Base-by-base conservation (phyloP, 1,140 invertebrate genomes). In the Drosophila albomicans region DNA sequence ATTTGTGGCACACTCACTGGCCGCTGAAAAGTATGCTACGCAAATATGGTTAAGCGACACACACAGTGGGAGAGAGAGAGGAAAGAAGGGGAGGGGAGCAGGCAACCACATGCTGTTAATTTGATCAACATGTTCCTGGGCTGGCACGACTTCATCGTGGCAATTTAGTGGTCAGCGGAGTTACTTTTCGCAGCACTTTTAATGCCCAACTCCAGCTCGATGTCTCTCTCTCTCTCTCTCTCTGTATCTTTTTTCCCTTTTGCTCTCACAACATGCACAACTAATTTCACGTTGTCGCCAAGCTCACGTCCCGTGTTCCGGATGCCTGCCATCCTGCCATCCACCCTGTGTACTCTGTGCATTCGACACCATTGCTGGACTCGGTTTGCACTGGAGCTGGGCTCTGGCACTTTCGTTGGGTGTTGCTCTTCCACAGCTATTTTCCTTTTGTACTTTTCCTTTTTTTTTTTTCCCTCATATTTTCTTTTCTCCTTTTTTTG, bases 211-310 rank as follows among this genome's bases (percentile, higher is more conserved):
- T 30, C 20, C n/a, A 0, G 20, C 35, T 64, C 57, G 16, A n/a
- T 2, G 38, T 28, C 41, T 1, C 10, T 25, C 73, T 88, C 66
- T 20, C 20, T 20, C 20, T 20, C 1, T 20, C 3, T 20, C 20
- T 20, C 16, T 20, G 3, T 20, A 20, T 20, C 16, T 20, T 20
- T 20, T 25, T 4, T 25, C 20, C 3, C 3, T 25, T 25, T 25
- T 25, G 20, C 20, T 25, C 20, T 80, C 88, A 74, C 84, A 74
- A 67, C 77, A 69, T 78, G 85, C 73, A 80, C 84, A 87, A 87
- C 84, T 87, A 87, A 87, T 87, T 88, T 84, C 69, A 77, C 74
- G 80, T 88, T 87, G 80, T 85, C 82, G 82, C 82, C 82, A 86
- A 75, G 70, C 75, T 71, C 63, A 56, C 61, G 58, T 76, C 64